Evolutionary conservation across 2,888 invertebrate species (phyloP).

Genomic region (Plemyria rubiginata): DNA sequence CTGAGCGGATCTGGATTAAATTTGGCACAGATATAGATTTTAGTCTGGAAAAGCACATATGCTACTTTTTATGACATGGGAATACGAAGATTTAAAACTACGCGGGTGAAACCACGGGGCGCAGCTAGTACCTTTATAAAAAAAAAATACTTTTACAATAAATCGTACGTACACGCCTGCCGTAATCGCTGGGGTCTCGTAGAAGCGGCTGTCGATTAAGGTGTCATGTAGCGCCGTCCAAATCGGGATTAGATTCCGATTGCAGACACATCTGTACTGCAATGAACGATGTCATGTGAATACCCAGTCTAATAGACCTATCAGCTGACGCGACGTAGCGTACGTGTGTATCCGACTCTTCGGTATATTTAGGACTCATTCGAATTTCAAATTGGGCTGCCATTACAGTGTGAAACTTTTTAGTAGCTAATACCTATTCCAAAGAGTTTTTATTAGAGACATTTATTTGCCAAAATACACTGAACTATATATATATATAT

Average conservation of each 20-base stretch:
- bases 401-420: neutral
- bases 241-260: slow-evolving; percentile 70
- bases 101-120: too few species aligned
- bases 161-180: neutral
- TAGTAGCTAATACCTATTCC: neutral
- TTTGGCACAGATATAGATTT: too few species aligned
- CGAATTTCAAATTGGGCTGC: slow-evolving; percentile 15
- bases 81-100: too few species aligned
- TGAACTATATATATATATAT: too few species aligned
- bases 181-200: slow-evolving; percentile 2
- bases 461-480: too few species aligned
- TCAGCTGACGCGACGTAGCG: slow-evolving; percentile 29
- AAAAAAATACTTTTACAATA: neutral
- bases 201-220: slow-evolving; percentile 57
- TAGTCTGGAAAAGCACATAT: too few species aligned
- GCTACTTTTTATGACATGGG: too few species aligned
- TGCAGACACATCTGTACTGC: slow-evolving; percentile 68
- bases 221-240: slow-evolving; percentile 55
- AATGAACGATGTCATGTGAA: slow-evolving; percentile 66
- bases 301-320: slow-evolving; percentile 44
- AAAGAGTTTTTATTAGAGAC: neutral
- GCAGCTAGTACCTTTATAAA: neutral
- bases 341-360: slow-evolving; percentile 47
- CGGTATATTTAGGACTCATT: slow-evolving; percentile 4
- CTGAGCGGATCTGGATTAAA: too few species aligned